Evolutionary conservation across 2,113 vertebrate genomes (phyloP), one percentile per base, ranked within the genome.

Genomic region (Megatriorchis doriae): DNA sequence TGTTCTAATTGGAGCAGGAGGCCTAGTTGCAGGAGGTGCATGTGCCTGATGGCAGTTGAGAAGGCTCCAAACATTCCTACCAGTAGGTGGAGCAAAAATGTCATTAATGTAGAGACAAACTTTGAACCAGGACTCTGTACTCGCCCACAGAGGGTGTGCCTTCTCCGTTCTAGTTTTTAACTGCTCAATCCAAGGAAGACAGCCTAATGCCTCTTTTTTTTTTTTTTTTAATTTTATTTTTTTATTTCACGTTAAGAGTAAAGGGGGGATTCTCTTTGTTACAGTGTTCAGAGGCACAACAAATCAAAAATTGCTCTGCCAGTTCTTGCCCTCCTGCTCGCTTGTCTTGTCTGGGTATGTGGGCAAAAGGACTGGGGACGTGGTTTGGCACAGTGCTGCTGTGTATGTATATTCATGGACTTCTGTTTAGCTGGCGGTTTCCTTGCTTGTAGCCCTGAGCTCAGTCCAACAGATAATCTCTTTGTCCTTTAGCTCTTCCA

Each of bases 81-180:
- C 94, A 94, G 90, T 86, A 96, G 96, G 93, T 96, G 96, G 93
- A 96, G 96, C 96, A 96, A 96, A 95, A 93, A 92, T 77, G 90
- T 90, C 67, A 58, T 80, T 95, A 92, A 96, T 93, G 47, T 45
- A 48, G 20, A 75, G 13, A 48, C 21, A 61, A 90, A 85, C 4
- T 65, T 68, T 16, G 58, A 53, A 26, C 15, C 32, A 34, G 15
- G 38, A 43, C 29, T 79, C 26, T 10, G 3, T 5, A 59, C 62
- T 43, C 22, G 20, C 36, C 23, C 32, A 9, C 19, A 19, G n/a
- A 14, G 5, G 38, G 19, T 74, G 25, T 22, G 73, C 29, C 16
- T 81, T 55, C 71, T 71, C 38, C 13, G 0, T 58, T 81, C n/a
- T 53, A 47, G 10, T 47, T 81, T 67, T 79, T 43, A 32, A 19